Conservation (phyloP, 1,140 invertebrate species). For the Heliconius himera region DNA sequence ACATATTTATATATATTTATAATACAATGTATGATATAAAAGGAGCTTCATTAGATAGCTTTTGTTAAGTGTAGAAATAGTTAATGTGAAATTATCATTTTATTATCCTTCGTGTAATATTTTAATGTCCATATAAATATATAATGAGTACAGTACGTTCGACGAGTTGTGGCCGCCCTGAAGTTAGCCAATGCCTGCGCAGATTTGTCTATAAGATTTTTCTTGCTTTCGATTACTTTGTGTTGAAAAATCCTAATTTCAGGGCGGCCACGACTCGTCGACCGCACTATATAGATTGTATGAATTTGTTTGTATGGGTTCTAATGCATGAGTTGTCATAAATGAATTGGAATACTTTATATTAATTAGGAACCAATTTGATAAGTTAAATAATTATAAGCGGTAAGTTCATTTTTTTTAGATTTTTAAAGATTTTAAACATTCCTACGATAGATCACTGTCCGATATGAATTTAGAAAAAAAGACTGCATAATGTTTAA, state of each 20-base stretch:
- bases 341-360: neutral
- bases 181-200: no score
- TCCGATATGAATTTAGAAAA: conserved; percentile 43
- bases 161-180: no score
- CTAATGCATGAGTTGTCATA: neutral
- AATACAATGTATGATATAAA: conserved; percentile 6
- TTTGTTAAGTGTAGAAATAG: conserved; percentile 8
- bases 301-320: neutral
- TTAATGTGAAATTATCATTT: conserved; percentile 5
- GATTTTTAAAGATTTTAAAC: conserved; percentile 24
- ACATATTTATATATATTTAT: neutral
- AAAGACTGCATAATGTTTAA: conserved; percentile 50
- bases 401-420: conserved; percentile 27
- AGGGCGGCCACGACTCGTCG: no score
- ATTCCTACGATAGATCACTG: conserved; percentile 36
- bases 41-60: conserved; percentile 13
- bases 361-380: conserved; percentile 20
- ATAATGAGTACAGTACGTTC: no score
- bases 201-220: no score
- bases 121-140: neutral
- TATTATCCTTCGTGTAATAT: neutral
- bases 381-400: conserved; percentile 19
- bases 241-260: no score
- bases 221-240: no score
- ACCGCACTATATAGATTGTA: neutral